Percentiles rank a stretch among this genome's conserved stretches.
Evolutionary conservation across 2,113 vertebrate genomes (phyloP).

Genomic region (Mastomys natalensis): DNA sequence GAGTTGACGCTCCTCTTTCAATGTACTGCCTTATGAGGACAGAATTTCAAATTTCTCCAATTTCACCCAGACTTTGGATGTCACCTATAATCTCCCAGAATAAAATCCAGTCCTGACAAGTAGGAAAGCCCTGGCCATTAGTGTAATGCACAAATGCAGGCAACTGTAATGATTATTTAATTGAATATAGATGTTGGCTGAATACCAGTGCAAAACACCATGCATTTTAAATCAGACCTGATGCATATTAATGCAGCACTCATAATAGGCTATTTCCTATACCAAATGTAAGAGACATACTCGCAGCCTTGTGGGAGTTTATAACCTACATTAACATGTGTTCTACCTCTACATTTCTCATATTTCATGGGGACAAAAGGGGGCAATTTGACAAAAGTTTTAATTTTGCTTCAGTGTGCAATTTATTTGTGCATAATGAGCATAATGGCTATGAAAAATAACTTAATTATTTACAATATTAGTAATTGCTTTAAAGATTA

Average conservation of each 20-base stretch:
- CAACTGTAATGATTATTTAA: slow-evolving; percentile 77
- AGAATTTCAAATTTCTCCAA: slow-evolving; percentile 15
- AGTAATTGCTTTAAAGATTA: background rate
- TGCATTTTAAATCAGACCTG: slow-evolving; percentile 76
- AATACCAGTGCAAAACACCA: slow-evolving; percentile 75
- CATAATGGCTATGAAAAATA: slow-evolving; percentile 4
- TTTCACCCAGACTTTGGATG: background rate
- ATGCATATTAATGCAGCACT: slow-evolving; percentile 71
- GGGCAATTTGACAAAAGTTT: slow-evolving; percentile 62
- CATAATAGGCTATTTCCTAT: slow-evolving; percentile 66
- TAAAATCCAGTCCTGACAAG: slow-evolving; percentile 46
- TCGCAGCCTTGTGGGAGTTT: slow-evolving; percentile 51
- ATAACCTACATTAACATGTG: slow-evolving; percentile 54
- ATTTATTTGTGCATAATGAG: slow-evolving; percentile 46
- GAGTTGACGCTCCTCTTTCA: background rate
- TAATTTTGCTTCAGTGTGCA: slow-evolving; percentile 8
- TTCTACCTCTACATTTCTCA: background rate
- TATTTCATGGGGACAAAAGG: slow-evolving; percentile 37
- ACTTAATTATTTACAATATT: background rate
- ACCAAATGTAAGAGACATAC: slow-evolving; percentile 55
- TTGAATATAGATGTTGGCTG: slow-evolving; percentile 76
- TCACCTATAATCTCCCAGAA: background rate
- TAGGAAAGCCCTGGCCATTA: slow-evolving; percentile 53
- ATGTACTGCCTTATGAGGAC: background rate
- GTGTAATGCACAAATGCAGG: slow-evolving; percentile 21